Percentiles rank a stretch among this genome's conserved stretches.
These are phyloP conservation scores for Parotia lawesii DNA, from an alignment of 2,113 vertebrate genomes.

Conservation along the genomic window DNA sequence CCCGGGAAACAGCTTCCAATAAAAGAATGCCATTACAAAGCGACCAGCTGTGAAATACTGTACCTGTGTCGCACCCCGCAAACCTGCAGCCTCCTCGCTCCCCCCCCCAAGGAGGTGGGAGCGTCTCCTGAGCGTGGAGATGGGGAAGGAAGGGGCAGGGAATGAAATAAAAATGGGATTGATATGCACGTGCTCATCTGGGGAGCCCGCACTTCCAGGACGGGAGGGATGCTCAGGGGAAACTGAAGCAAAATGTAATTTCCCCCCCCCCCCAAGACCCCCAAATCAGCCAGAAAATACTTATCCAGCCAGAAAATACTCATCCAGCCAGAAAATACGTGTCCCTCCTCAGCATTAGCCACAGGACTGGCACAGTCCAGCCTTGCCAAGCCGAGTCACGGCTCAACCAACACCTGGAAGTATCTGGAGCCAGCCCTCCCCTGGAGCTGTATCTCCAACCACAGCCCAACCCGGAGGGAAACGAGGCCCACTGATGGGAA, in stretches of 20 bases:
- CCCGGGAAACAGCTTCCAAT: slow-evolving; percentile 31
- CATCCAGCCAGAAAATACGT: not conserved
- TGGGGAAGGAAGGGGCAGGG: not conserved
- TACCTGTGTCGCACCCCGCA: slow-evolving; percentile 12
- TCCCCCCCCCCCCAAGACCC: fast-evolving
- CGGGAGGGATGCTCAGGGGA: fast-evolving
- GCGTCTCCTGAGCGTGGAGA: not conserved
- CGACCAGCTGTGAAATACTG: slow-evolving; percentile 58
- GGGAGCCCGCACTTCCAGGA: not conserved
- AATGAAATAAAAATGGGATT: not conserved
- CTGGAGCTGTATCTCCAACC: not conserved
- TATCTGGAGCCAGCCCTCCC: fast-evolving
- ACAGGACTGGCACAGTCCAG: too few relatives aligned
- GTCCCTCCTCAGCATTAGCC: not conserved
- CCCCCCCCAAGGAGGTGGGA: not conserved
- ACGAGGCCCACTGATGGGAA: fast-evolving
- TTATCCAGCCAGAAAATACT: not conserved
- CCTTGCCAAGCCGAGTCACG: not conserved
- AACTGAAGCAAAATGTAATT: not conserved
- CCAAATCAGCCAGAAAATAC: not conserved
- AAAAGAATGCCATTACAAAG: slow-evolving; percentile 56
- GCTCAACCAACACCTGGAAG: not conserved
- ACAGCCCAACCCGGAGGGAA: not conserved
- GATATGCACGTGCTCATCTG: not conserved
- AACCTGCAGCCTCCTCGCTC: not conserved